A percentile compares a stretch with the other conserved stretches of the same genome.
Evolutionary conservation across 2,113 vertebrate genomes (phyloP).

Genomic region (Ovibos moschatus): DNA sequence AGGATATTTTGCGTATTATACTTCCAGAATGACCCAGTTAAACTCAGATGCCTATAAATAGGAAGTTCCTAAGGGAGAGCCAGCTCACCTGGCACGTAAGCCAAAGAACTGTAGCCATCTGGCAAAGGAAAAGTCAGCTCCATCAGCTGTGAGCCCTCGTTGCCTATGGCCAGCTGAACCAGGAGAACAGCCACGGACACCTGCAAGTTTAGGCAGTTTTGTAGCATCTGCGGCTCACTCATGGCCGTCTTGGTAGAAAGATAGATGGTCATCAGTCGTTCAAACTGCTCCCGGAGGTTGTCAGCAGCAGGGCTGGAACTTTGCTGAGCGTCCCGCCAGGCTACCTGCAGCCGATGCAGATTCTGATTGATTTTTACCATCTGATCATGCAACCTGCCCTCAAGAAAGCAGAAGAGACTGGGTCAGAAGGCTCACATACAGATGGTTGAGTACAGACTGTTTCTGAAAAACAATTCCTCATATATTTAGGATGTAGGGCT

Average conservation of each 20-base stretch:
- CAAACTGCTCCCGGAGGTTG: slow-evolving; percentile 95
- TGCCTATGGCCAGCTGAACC: slow-evolving; percentile 92
- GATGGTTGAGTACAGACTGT: not conserved
- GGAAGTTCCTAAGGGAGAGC: slow-evolving; percentile 4
- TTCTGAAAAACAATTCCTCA: not conserved
- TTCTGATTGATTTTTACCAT: slow-evolving; percentile 99
- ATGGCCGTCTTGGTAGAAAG: slow-evolving; percentile 95
- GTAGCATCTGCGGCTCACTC: slow-evolving; percentile 94
- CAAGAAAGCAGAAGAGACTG: slow-evolving; percentile 46
- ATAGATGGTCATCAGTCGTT: slow-evolving; percentile 97
- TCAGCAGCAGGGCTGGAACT: slow-evolving; percentile 89
- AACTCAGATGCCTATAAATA: slow-evolving; percentile 47
- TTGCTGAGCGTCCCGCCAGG: slow-evolving; percentile 95
- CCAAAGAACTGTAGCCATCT: slow-evolving; percentile 84
- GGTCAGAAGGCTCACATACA: not conserved
- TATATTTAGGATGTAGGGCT: not conserved
- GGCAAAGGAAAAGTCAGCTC: slow-evolving; percentile 91
- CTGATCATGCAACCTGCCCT: slow-evolving; percentile 93
- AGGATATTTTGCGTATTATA: slow-evolving; percentile 16
- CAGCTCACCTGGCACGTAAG: slow-evolving; percentile 92
- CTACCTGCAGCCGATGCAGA: slow-evolving; percentile 95
- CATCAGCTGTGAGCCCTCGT: slow-evolving; percentile 86
- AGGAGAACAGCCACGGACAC: slow-evolving; percentile 93
- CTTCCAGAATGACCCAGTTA: slow-evolving; percentile 51
- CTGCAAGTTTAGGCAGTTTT: slow-evolving; percentile 96